Evolutionary conservation across 2,113 vertebrate genomes (phyloP), one percentile per base, ranked within the genome.

Genomic region (Oxygymnocypris stewartii): DNA sequence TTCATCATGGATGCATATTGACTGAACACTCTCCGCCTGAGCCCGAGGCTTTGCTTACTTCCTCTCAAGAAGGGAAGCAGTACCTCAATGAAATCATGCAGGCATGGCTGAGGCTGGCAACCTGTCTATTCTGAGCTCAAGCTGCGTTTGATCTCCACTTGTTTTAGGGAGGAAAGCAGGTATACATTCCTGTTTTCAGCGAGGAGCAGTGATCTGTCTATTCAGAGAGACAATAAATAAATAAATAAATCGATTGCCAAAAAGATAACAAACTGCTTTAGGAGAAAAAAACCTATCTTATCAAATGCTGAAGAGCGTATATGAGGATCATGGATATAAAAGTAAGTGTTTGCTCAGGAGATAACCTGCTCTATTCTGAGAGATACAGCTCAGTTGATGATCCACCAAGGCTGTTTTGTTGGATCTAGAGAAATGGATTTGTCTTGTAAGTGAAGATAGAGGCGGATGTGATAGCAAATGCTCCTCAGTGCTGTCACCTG

Each of bases 111-210:
- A 91, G 90, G 73, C 87, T 90, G 87, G 88, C 85, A 54, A 74
- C 73, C 84, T 91, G 89, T 92, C 92, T 92, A 89, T 88, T 92
- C 82, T 86, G 69, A 89, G 90, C 87, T 87, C 88, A 91, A 89
- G 84, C 87, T 83, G 89, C 87, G 89, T 93, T 94, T 93, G 92
- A 94, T 93, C 89, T 91, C 63, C 80, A 79, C 88, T 90, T 80
- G 82, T 85, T 89, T 87, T 90, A 88, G 77, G 61, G 13, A 42
- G 25, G 82, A 88, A 90, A 90, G 76, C 87, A 90, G 90, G 89
- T 91, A 90, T 86, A 76, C 6, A 88, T 90, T 85, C 89, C 88
- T 88, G 84, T 93, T 90, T 90, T 71, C 65, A 54, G 79, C 7
- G 63, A 61, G 88, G 87, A 88, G 85, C 85, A 87, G 86, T 40